A percentile compares a stretch with the other conserved stretches of the same genome.
phyloP scores from a whole-genome alignment of 2,888 invertebrate genomes.

The Bruchidius siliquastri region DNA sequence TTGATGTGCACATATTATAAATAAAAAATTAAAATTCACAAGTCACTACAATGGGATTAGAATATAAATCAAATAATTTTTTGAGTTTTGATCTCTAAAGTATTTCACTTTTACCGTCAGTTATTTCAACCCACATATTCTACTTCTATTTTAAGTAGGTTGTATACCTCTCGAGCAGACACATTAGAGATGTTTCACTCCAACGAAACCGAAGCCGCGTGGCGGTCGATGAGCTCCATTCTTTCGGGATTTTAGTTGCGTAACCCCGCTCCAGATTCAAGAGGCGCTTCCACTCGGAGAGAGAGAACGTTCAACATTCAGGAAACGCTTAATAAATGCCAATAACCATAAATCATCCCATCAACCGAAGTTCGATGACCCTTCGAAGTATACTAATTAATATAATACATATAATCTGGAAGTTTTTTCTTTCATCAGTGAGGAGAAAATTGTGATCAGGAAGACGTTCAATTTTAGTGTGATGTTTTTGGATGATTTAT shows the following conservation, averaged over 20 bases:
- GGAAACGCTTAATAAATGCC: not conserved
- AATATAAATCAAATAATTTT: no score
- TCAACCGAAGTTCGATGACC: not conserved
- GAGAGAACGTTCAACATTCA: not conserved
- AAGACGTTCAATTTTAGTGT: no score
- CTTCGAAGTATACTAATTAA: not conserved
- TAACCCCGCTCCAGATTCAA: not conserved
- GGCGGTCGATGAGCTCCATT: not conserved
- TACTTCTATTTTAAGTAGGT: not conserved
- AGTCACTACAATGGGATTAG: no score
- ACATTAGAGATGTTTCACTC: not conserved
- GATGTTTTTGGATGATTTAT: no score
- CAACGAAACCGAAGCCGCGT: not conserved
- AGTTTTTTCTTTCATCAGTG: no score
- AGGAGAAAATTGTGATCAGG: no score
- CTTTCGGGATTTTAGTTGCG: not conserved
- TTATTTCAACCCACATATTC: not conserved
- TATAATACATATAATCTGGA: no score
- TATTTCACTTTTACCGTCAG: not conserved
- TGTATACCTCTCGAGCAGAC: not conserved
- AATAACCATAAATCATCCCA: not conserved
- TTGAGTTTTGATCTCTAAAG: no score
- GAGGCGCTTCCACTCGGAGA: not conserved
- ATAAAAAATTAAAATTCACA: no score
- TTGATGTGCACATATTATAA: no score